Evolutionary conservation across 2,888 invertebrate genomes (phyloP).

Genomic region (Masnerella sp.): DNA sequence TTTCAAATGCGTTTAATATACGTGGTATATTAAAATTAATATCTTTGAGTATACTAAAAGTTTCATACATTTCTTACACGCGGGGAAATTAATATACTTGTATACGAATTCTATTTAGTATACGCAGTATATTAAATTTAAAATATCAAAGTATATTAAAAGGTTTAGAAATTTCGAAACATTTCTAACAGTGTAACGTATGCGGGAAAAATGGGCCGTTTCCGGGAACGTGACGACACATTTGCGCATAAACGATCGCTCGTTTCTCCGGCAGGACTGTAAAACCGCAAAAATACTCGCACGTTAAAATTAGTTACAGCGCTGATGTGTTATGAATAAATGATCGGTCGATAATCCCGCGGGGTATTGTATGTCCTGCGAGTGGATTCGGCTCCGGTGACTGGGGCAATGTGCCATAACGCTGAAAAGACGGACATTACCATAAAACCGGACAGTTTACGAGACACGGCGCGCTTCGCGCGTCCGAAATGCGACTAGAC

Average conservation of each 20-base stretch:
- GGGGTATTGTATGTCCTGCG: conserved; percentile 34
- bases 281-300: conserved; percentile 43
- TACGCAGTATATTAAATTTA: too few species aligned
- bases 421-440: conserved; percentile 69
- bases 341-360: conserved; percentile 46
- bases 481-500: conserved; percentile 68
- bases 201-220: too few species aligned
- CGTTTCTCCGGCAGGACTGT: conserved; percentile 20
- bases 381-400: conserved; percentile 59
- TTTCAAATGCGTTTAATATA: too few species aligned
- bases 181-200: too few species aligned
- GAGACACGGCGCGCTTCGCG: conserved; percentile 69
- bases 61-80: too few species aligned
- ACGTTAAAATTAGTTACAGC: conserved; percentile 28
- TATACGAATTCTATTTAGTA: too few species aligned
- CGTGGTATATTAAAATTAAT: too few species aligned
- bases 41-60: too few species aligned
- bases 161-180: too few species aligned
- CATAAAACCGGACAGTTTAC: conserved; percentile 75
- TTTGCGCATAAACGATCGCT: conserved; percentile 13
- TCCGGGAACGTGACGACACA: conserved; percentile 27
- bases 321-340: conserved; percentile 42
- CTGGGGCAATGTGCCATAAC: conserved; percentile 63
- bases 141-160: too few species aligned
- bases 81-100: too few species aligned